Evolutionary conservation across 1,140 invertebrate genomes (phyloP).

Genomic region (Heliconius himera): DNA sequence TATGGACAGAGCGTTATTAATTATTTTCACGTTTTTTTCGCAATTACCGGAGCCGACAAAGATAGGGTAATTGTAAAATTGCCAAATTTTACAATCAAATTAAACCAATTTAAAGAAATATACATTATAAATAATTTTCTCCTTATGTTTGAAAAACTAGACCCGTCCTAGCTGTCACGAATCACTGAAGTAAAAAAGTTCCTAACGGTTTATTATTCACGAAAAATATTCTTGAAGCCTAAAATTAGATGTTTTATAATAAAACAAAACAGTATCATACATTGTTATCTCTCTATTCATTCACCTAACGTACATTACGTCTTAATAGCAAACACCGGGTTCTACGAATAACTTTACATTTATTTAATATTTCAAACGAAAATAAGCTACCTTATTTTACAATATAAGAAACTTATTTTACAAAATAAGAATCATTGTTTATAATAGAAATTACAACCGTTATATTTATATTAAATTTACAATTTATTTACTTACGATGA

Average conservation of each 20-base stretch:
- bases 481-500: slow-evolving; percentile 3
- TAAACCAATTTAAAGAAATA: too few relatives aligned
- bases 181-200: too few relatives aligned
- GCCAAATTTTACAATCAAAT: too few relatives aligned
- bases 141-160: too few relatives aligned
- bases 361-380: neutral
- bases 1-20: too few relatives aligned
- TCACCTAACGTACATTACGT: neutral
- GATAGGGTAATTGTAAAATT: too few relatives aligned
- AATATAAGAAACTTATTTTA: neutral
- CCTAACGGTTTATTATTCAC: too few relatives aligned
- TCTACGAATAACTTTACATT: neutral
- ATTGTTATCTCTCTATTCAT: neutral
- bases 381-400: neutral
- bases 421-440: neutral
- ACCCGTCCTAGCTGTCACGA: too few relatives aligned
- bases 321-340: neutral
- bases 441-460: neutral
- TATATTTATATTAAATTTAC: neutral
- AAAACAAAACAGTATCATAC: neutral
- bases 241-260: neutral
- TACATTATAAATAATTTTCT: too few relatives aligned
- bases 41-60: too few relatives aligned
- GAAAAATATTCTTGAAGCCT: neutral
- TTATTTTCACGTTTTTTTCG: too few relatives aligned